These are phyloP conservation scores for Benitochromis conjunctus DNA, from an alignment of 2,113 vertebrate species.

Conservation along the genomic window DNA sequence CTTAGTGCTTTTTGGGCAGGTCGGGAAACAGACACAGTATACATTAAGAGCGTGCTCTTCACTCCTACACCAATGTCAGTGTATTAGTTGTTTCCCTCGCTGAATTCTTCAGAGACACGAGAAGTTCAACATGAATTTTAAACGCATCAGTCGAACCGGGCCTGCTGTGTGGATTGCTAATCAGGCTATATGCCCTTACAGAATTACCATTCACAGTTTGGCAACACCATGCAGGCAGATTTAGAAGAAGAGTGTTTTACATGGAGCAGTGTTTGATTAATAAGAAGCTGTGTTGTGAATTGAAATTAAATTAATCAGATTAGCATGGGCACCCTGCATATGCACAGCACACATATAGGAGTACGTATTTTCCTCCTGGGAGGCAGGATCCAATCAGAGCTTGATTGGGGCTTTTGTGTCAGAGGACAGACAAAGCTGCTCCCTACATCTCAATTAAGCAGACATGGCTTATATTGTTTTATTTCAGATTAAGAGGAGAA, in stretches of 20 bases:
- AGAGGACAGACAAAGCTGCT: not conserved
- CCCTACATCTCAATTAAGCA: not conserved
- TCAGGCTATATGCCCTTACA: not conserved
- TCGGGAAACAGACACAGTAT: not conserved
- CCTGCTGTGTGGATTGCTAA: not conserved
- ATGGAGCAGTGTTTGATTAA: not conserved
- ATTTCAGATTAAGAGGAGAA: not conserved
- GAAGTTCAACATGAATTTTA: not conserved
- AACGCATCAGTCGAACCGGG: not conserved
- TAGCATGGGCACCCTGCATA: not conserved
- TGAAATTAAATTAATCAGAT: not conserved
- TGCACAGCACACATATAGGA: not conserved
- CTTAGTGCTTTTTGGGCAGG: not conserved
- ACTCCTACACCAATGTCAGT: not conserved
- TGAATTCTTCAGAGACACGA: not conserved
- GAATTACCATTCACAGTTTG: not conserved
- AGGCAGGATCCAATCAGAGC: not conserved
- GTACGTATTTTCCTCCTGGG: not conserved
- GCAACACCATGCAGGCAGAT: not conserved
- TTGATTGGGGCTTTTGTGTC: constrained; percentile 4
- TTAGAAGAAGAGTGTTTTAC: not conserved
- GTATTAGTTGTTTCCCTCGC: not conserved
- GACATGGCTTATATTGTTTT: not conserved
- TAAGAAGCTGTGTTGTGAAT: not conserved
- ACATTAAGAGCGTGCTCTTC: constrained; percentile 5